phyloP scores from a whole-genome alignment of 2,888 invertebrate genomes.

The Nowickia ferox region DNA sequence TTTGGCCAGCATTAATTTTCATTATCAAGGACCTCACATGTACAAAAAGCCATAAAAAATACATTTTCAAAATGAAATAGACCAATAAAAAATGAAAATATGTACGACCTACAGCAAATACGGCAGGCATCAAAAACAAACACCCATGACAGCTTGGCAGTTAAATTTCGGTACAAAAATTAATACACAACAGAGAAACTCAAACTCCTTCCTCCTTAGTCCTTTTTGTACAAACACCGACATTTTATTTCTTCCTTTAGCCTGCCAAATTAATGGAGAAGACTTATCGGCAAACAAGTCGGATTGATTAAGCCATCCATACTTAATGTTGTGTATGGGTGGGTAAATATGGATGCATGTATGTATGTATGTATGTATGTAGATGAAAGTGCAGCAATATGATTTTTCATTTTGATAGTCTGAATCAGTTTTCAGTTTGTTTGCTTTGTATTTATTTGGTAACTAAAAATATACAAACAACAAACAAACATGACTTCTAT shows the following conservation, averaged over 20 bases:
- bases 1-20: constrained; percentile 12
- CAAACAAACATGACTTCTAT: constrained; percentile 59
- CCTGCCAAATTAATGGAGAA: constrained; percentile 48
- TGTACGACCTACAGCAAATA: constrained; percentile 51
- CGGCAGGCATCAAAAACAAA: constrained; percentile 28
- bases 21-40: constrained; percentile 58
- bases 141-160: constrained; percentile 22
- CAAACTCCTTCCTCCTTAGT: constrained; percentile 27
- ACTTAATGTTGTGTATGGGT: constrained; percentile 7
- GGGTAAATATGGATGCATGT: neutral
- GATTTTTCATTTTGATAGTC: neutral
- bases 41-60: neutral
- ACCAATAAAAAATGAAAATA: constrained; percentile 46
- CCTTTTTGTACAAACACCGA: constrained; percentile 3
- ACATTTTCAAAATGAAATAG: constrained; percentile 27
- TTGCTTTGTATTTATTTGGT: neutral
- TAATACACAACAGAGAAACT: constrained; percentile 1
- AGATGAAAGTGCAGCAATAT: too few relatives aligned
- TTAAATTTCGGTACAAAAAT: constrained; percentile 10
- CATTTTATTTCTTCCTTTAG: constrained; percentile 26
- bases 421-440: neutral
- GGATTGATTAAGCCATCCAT: constrained; percentile 62
- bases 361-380: neutral
- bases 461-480: constrained; percentile 40
- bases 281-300: constrained; percentile 43